Percentiles rank a stretch among this genome's conserved stretches.
Conservation (phyloP, 2,888 invertebrate species). For the Agrochola circellaris region DNA sequence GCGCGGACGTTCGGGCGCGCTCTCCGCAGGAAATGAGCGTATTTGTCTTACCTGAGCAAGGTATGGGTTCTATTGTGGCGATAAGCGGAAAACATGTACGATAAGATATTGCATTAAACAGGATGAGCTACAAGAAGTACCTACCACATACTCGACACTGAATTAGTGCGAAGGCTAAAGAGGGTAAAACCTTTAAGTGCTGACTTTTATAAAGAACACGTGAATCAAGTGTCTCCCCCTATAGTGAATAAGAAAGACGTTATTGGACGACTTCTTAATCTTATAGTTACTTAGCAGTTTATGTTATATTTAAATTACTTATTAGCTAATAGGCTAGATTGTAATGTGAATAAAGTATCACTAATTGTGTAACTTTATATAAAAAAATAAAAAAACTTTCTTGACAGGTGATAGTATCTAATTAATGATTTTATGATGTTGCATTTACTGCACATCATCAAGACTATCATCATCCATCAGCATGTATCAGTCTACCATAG, state of each 20-base stretch:
- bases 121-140: background rate
- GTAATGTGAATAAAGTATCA: too few relatives aligned
- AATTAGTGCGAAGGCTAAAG: too few relatives aligned
- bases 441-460: background rate
- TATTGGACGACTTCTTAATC: too few relatives aligned
- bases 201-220: too few relatives aligned
- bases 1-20: conserved; percentile 82
- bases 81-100: background rate
- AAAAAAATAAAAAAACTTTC: too few relatives aligned
- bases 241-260: too few relatives aligned
- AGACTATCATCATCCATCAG: background rate
- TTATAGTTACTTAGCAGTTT: too few relatives aligned
- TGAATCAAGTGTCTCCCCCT: too few relatives aligned
- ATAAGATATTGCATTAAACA: background rate
- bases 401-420: background rate
- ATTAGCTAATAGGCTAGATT: too few relatives aligned
- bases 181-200: too few relatives aligned
- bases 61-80: conserved; percentile 66
- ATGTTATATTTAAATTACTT: too few relatives aligned
- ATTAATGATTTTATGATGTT: background rate
- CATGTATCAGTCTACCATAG: background rate
- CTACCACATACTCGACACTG: background rate
- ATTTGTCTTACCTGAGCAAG: conserved; percentile 87
- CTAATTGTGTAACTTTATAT: too few relatives aligned
- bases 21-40: conserved; percentile 88